These are phyloP conservation scores for Aphelinus certus DNA, from an alignment of 1,140 invertebrate species.

Conservation along the genomic window DNA sequence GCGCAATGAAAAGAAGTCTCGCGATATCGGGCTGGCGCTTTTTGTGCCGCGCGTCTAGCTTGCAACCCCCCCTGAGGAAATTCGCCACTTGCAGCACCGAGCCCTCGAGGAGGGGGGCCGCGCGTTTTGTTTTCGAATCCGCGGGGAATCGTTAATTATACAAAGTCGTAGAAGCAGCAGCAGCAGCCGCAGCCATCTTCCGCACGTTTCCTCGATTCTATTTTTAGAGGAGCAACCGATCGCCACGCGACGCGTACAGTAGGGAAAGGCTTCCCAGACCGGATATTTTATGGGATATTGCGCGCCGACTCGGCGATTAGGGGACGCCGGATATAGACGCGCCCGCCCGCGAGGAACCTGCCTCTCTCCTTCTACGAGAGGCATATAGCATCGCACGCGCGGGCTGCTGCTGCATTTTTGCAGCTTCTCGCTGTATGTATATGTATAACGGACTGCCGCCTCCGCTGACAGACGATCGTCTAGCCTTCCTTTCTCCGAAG, in stretches of 20 bases:
- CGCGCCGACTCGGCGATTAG: neutral
- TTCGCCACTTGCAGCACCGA: neutral
- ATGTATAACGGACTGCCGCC: too few relatives aligned
- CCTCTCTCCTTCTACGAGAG: too few relatives aligned
- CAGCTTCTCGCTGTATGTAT: too few relatives aligned
- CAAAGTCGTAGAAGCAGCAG: neutral
- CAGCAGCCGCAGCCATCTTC: neutral
- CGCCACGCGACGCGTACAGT: neutral
- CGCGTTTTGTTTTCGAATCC: neutral
- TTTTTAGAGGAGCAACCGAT: neutral
- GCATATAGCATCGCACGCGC: too few relatives aligned
- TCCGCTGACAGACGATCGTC: too few relatives aligned
- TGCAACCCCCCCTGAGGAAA: neutral
- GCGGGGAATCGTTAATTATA: constrained; percentile 17
- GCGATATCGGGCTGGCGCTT: neutral
- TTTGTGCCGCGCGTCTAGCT: neutral
- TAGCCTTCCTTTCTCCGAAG: too few relatives aligned
- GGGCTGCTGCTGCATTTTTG: too few relatives aligned
- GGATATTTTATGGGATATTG: constrained; percentile 20
- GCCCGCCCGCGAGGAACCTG: too few relatives aligned
- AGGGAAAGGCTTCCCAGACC: neutral
- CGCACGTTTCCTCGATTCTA: neutral
- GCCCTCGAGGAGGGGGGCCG: too few relatives aligned
- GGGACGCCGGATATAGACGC: neutral
- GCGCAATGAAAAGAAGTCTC: too few relatives aligned